Base-by-base conservation (phyloP, 2,797 vertebrate genomes). In the Fratercula arctica region DNA sequence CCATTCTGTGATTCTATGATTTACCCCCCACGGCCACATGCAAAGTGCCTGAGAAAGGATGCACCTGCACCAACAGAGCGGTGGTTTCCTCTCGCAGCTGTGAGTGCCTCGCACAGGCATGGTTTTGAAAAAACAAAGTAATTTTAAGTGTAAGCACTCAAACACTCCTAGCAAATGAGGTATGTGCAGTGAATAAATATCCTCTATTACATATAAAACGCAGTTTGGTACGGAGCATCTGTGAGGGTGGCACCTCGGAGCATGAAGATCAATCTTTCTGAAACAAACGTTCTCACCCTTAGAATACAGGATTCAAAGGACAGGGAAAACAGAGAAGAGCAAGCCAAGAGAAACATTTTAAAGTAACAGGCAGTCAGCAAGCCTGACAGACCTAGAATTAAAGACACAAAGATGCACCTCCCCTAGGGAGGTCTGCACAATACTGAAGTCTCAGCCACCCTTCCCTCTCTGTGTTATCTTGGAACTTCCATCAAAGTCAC, bases 191-290 rank as follows among this genome's bases (percentile, higher is more conserved):
- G 77, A 89, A 50, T 28, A 69, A 84, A 64, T n/a, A 54, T 45
- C 25, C 69, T 35, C 37, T 69, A 12, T 46, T 31, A 41, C 48
- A 77, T 2, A 86, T 15, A 24, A 28, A 63, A 50, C 63, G 51
- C 25, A 15, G 16, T 64, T 67, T 57, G 73, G 46, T n/a, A 35
- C 2, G 20, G 69, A 88, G 37, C 35, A 25, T 35, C 77, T 50
- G n/a, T 12, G 50, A 81, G 33, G 35, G 50, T 6, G 45, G 61
- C 53, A 95, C 41, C 66, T 74, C 10, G 76, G 45, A 84, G 45
- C 0, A 0, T 1, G 3, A 78, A 66, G 69, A 57, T 61, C 53
- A 43, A 45, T 37, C 54, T 39, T 51, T 56, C 48, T 54, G 61
- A 86, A 75, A 81, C 17, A 70, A 84, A 76, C 4, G 33, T 45